Evolutionary conservation across 2,888 invertebrate genomes (phyloP), one percentile per base, ranked within the genome.

Genomic region (Oscheius sp.): DNA sequence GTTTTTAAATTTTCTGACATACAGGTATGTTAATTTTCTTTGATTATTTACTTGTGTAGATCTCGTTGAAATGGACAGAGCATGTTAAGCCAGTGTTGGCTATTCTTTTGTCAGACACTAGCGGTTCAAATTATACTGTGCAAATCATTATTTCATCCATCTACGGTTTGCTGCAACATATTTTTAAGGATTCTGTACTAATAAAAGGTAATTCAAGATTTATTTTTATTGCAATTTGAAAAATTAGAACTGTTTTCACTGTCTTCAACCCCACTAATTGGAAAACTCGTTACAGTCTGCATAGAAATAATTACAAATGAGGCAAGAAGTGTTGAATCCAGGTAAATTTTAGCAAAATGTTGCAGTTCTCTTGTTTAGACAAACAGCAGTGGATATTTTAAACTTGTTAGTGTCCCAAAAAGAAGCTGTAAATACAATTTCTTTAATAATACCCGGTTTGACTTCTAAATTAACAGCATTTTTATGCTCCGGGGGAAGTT

Each of bases 231-330:
- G 17, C 12, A 4, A n/a, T 42, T 42, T 17, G 15, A 8, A 10
- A 29, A 8, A 23, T 52, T 17, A 65, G 65, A 42, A 25, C 12
- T 65, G 15, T 39, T 52, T n/a, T 53, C 65, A 3, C 2, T 31
- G 2, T n/a, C 23, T 31, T 65, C 53, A 8, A 25, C 45, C 15
- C 50, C 68, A 1, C 10, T 68, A 8, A n/a, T 68, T 23, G 68
- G 61, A 17, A 61, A 58, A 23, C 39, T 68, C n/a, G 50, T 68
- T 2, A 50, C 31, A n/a, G 61, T 50, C 25, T 68, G 68, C 37
- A 27, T 58, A 10, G 68, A 68, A 8, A 48, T 48, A 4, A 12
- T 50, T 3, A 27, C 17, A 31, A 20, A 27, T 3, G 50, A 58
- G 3, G 12, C 15, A 6, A 46, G 50, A 25, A 68, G 48, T 33